phyloP scores from a whole-genome alignment of 2,113 vertebrate species.

The Capreolus pygargus region DNA sequence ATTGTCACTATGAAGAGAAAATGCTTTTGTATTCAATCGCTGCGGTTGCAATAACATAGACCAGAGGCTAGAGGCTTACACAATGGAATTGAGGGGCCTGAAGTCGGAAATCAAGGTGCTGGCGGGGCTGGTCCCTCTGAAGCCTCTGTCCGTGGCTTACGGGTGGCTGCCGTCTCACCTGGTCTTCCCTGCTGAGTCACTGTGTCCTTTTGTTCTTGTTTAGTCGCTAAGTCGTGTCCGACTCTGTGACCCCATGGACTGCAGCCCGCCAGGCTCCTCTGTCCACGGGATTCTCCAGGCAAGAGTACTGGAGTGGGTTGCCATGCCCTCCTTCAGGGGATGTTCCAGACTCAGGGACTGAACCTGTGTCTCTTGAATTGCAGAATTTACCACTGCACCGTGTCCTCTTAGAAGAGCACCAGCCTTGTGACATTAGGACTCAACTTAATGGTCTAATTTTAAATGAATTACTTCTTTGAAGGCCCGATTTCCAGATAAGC shows the following conservation, averaged over 20 bases:
- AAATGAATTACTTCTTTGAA: neutral
- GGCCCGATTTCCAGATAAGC: neutral
- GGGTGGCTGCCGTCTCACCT: rapidly evolving
- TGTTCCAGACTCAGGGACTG: neutral
- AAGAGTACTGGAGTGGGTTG: neutral
- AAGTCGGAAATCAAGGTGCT: neutral
- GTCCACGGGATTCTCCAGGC: neutral
- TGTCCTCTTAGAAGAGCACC: neutral
- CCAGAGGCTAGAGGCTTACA: neutral
- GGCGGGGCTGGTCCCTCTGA: too few relatives aligned
- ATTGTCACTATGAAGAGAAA: neutral
- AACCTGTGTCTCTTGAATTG: neutral
- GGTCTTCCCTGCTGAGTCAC: neutral
- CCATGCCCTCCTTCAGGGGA: neutral
- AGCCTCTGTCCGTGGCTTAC: neutral
- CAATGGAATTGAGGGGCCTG: neutral
- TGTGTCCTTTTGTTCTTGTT: neutral
- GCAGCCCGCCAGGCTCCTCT: neutral
- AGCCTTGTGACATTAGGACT: neutral
- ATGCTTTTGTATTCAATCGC: neutral
- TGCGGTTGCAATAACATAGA: neutral
- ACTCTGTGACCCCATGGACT: neutral
- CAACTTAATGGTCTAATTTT: neutral
- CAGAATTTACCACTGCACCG: rapidly evolving
- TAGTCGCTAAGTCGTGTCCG: neutral